Conservation (phyloP, 2,113 vertebrate genomes). For the Piprites chloris region DNA sequence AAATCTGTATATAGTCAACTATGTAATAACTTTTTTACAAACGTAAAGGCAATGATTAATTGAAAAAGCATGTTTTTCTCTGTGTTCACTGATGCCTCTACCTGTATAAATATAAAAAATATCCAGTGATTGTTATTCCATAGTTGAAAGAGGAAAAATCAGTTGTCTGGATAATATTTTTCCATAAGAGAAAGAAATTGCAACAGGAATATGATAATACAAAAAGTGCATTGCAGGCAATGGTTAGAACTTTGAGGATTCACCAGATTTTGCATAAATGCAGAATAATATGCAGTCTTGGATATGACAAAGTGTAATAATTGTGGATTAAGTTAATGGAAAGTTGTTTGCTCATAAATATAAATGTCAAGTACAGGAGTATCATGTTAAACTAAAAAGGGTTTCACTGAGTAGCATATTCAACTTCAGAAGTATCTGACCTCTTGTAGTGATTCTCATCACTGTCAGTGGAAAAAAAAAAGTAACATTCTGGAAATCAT, state of each 20-base stretch:
- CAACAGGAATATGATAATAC: not conserved
- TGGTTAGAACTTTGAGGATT: not conserved
- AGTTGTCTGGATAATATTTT: not conserved
- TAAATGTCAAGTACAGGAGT: not conserved
- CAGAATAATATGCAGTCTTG: not conserved
- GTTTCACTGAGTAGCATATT: not conserved
- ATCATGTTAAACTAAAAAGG: not conserved
- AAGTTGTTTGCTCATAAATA: not conserved
- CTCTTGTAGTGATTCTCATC: not conserved
- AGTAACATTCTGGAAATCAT: not conserved
- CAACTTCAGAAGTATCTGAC: not conserved
- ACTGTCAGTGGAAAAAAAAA: not conserved
- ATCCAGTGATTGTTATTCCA: not conserved
- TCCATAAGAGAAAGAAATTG: not conserved
- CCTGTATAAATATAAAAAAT: not conserved
- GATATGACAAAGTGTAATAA: not conserved
- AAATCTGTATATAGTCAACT: not conserved
- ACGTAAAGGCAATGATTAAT: not conserved
- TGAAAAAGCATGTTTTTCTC: not conserved
- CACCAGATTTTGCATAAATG: not conserved
- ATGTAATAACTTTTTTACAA: not conserved
- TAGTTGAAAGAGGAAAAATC: not conserved
- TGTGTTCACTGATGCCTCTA: not conserved
- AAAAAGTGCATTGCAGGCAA: not conserved
- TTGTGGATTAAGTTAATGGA: not conserved